Evolutionary conservation across 2,113 vertebrate species (phyloP), one percentile per base, ranked within the genome.

Genomic region (Cygnus buccinator): DNA sequence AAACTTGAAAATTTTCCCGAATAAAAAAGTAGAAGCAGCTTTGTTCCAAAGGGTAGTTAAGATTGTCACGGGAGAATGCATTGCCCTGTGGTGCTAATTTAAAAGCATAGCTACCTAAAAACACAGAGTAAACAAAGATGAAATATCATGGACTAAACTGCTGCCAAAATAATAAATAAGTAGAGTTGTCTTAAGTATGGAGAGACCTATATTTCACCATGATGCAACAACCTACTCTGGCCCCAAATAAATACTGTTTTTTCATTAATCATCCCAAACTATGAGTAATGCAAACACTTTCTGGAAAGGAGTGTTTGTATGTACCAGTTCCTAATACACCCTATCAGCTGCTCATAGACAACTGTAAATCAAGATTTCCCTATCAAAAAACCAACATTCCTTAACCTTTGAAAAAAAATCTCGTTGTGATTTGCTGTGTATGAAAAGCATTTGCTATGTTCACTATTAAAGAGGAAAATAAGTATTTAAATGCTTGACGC

Each of bases 71-170:
- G 78, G 86, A 89, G 75, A 26, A 57, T 43, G 46, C 0, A 0
- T 78, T 87, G 62, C 89, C 95, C 87, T n/a, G 55, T 50, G 54
- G 95, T 93, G 89, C 87, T 76, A 58, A 89, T 87, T 96, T 93
- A 87, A 84, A 95, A 95, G 76, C 84, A 26, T 18, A 85, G 57
- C 70, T 92, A 54, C 74, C 59, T 89, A 2, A 5, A 84, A 92
- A 3, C 65, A 62, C 57, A 77, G 92, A 81, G 76, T 73, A 84
- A 96, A 84, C 55, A 72, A 46, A 95, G 62, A 54, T 81, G 72
- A 89, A 94, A 44, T 58, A 83, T n/a, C 61, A 9, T 25, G 28
- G 74, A 54, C 26, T 52, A 75, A 84, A 43, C 43, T 68, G 48
- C 84, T 87, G 84, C 90, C 77, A 81, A 89, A 93, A 75, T 78